Percentiles rank a stretch among this genome's conserved stretches.
Conservation (phyloP, 2,113 vertebrate genomes). For the Sminthopsis crassicaudata region DNA sequence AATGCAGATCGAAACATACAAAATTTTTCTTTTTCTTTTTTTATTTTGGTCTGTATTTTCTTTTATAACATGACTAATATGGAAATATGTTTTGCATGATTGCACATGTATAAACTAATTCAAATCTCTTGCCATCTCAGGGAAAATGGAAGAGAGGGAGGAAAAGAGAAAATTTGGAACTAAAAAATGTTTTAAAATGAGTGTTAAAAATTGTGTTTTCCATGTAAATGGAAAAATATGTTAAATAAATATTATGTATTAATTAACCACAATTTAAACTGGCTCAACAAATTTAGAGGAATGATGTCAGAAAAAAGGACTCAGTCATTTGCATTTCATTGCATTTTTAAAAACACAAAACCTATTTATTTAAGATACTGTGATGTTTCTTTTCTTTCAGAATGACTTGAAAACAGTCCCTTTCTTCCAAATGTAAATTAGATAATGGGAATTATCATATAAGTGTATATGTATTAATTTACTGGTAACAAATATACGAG, state of each 20-base stretch:
- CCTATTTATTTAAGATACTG: too few species aligned
- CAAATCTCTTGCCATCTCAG: neutral
- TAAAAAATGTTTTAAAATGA: neutral
- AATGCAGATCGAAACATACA: neutral
- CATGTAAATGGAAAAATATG: neutral
- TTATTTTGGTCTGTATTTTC: neutral
- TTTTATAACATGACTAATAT: neutral
- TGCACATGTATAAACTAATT: neutral
- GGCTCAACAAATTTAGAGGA: conserved; percentile 42
- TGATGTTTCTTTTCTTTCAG: too few species aligned
- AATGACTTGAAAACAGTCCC: too few species aligned
- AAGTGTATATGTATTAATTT: too few species aligned
- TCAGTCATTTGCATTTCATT: neutral
- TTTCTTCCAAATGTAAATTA: too few species aligned
- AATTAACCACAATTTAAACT: conserved; percentile 66
- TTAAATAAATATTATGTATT: conserved; percentile 48
- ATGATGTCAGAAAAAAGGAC: conserved; percentile 12
- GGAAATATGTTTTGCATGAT: neutral
- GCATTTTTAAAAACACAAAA: too few species aligned
- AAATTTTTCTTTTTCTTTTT: neutral
- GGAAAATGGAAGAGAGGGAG: neutral
- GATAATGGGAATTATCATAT: too few species aligned
- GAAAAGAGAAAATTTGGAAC: neutral
- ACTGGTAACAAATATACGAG: too few species aligned
- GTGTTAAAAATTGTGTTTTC: neutral